Percentiles rank a stretch among this genome's conserved stretches.
phyloP scores from a whole-genome alignment of 2,888 invertebrate genomes.

The Autographa gamma region DNA sequence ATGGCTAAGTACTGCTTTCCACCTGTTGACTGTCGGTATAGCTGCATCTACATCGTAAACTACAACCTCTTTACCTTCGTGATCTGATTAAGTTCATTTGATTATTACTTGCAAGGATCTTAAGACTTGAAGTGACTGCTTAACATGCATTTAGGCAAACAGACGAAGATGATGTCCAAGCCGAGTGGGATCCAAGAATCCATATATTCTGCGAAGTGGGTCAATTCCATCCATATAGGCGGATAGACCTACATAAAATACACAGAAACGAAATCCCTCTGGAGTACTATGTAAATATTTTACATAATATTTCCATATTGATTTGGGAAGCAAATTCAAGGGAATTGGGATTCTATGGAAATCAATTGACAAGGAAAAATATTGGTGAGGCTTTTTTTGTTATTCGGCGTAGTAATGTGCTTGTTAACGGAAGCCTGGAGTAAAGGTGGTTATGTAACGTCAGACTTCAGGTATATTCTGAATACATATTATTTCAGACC shows the following conservation, averaged over 20 bases:
- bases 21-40: neutral
- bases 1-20: neutral
- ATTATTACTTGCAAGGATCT: neutral
- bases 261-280: slow-evolving; percentile 29
- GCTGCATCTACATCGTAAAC: neutral
- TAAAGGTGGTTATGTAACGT: neutral
- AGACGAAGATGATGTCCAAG: neutral
- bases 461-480: neutral
- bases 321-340: slow-evolving; percentile 43
- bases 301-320: slow-evolving; percentile 55
- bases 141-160: neutral
- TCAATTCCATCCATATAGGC: slow-evolving; percentile 20
- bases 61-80: neutral
- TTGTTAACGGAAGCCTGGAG: neutral
- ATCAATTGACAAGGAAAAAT: slow-evolving; percentile 51
- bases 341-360: slow-evolving; percentile 46
- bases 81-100: neutral
- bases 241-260: slow-evolving; percentile 30
- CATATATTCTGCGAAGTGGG: slow-evolving; percentile 27
- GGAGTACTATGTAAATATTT: slow-evolving; percentile 49
- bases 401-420: slow-evolving; percentile 10
- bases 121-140: neutral
- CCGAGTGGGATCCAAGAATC: neutral
- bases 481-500: neutral
- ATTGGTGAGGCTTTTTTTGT: slow-evolving; percentile 30